Evolutionary conservation across 2,797 vertebrate genomes (phyloP).

Genomic region (Mormyrops attenuatus): DNA sequence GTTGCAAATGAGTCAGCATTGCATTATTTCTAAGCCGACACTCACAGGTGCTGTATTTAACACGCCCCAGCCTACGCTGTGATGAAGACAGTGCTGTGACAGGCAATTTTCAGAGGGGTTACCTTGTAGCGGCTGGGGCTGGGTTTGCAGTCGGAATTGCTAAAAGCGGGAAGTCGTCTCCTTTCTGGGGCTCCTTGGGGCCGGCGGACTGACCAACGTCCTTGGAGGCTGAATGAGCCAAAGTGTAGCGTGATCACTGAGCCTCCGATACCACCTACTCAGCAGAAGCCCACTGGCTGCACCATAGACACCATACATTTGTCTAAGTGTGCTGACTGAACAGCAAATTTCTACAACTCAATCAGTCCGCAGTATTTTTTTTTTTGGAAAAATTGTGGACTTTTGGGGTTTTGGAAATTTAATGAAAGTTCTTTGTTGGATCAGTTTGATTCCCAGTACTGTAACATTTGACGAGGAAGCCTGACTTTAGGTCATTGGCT

Average conservation of each 20-base stretch:
- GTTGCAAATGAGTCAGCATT: background rate
- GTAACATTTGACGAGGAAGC: background rate
- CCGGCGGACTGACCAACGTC: constrained; percentile 63
- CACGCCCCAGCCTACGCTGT: background rate
- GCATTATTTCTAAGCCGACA: background rate
- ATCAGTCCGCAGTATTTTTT: background rate
- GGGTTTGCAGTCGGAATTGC: constrained; percentile 43
- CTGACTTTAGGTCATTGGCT: background rate
- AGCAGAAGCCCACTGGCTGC: background rate
- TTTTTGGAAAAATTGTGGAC: background rate
- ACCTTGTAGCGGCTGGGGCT: constrained; percentile 46
- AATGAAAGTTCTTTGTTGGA: background rate
- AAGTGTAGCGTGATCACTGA: background rate
- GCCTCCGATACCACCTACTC: background rate
- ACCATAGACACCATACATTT: background rate
- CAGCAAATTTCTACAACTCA: background rate
- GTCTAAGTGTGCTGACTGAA: background rate
- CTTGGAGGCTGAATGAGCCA: constrained; percentile 40
- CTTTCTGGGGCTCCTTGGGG: constrained; percentile 54
- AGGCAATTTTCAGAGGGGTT: background rate
- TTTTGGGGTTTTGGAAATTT: background rate
- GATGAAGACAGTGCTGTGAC: background rate
- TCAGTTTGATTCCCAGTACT: no score
- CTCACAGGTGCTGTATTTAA: background rate
- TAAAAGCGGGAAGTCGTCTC: constrained; percentile 71